Evolutionary conservation across 2,113 vertebrate genomes (phyloP).

Genomic region (Cyphomyrus discorhynchus): DNA sequence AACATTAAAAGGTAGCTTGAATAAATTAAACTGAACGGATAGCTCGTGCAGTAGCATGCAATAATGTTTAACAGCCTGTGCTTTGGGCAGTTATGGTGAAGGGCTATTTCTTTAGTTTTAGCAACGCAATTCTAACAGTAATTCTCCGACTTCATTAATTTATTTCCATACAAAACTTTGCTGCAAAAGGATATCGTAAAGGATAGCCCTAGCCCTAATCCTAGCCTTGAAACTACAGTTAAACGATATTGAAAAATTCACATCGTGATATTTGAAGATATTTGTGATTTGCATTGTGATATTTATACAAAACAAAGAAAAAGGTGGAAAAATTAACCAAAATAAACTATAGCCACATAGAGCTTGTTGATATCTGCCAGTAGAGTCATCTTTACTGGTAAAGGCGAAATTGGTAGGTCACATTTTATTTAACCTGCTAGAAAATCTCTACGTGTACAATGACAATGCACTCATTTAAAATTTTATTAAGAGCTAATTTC

Average conservation of each 20-base stretch:
- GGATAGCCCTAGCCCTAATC: not conserved
- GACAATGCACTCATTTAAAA: not conserved
- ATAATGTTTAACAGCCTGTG: not conserved
- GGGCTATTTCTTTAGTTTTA: not conserved
- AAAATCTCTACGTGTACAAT: not conserved
- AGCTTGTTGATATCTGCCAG: not conserved
- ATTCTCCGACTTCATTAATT: not conserved
- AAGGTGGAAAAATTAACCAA: not conserved
- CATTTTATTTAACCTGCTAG: not conserved
- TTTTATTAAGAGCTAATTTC: not conserved
- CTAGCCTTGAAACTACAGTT: not conserved
- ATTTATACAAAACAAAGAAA: not conserved
- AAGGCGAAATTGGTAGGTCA: not conserved
- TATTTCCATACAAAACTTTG: not conserved
- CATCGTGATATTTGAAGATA: not conserved
- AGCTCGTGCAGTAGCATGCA: not conserved
- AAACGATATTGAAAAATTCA: not conserved
- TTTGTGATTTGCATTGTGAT: not conserved
- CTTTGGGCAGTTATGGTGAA: not conserved
- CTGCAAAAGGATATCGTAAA: not conserved
- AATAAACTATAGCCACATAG: not conserved
- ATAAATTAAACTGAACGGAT: not conserved
- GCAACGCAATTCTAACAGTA: not conserved
- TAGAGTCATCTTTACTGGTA: not conserved
- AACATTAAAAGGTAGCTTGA: not conserved